phyloP scores from a whole-genome alignment of 1,140 invertebrate genomes.

The Scaptodrosophila lebanonensis region DNA sequence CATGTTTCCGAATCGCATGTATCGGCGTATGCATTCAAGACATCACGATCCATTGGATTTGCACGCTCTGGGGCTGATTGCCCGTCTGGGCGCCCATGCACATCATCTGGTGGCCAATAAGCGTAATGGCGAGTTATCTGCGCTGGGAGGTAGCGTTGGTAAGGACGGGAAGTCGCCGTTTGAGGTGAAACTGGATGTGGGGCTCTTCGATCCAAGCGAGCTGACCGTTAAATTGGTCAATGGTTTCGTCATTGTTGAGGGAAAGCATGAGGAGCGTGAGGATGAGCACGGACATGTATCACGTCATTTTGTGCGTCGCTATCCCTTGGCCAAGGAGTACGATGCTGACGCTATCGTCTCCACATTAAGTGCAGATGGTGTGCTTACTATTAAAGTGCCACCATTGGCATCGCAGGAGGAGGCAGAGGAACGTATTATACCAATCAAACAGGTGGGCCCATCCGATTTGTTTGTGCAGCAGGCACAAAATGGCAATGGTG shows the following conservation, averaged over 20 bases:
- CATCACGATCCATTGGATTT: slow-evolving; percentile 61
- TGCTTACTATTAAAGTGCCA: slow-evolving; percentile 80
- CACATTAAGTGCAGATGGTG: slow-evolving; percentile 82
- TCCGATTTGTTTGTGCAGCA: slow-evolving; percentile 55
- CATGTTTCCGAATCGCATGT: slow-evolving; percentile 66
- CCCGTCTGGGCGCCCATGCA: slow-evolving; percentile 61
- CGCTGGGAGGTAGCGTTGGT: slow-evolving; percentile 61
- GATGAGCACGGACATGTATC: slow-evolving; percentile 82
- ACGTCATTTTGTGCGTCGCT: slow-evolving; percentile 82
- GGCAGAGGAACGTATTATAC: slow-evolving; percentile 74
- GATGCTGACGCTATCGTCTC: slow-evolving; percentile 80
- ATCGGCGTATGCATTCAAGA: slow-evolving; percentile 53
- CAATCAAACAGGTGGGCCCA: slow-evolving; percentile 77
- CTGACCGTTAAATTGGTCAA: slow-evolving; percentile 86
- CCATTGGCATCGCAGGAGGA: slow-evolving; percentile 76
- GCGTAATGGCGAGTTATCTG: slow-evolving; percentile 32
- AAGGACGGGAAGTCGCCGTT: slow-evolving; percentile 64
- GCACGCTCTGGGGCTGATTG: slow-evolving; percentile 62
- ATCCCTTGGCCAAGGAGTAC: slow-evolving; percentile 81
- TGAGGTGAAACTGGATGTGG: slow-evolving; percentile 82
- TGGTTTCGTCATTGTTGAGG: slow-evolving; percentile 82
- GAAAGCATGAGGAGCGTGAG: slow-evolving; percentile 84
- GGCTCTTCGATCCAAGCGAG: slow-evolving; percentile 86
- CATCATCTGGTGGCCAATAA: slow-evolving; percentile 60
- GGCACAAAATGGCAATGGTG: slow-evolving; percentile 40